phyloP scores from a whole-genome alignment of 2,113 vertebrate genomes.

The Butorides virescens region DNA sequence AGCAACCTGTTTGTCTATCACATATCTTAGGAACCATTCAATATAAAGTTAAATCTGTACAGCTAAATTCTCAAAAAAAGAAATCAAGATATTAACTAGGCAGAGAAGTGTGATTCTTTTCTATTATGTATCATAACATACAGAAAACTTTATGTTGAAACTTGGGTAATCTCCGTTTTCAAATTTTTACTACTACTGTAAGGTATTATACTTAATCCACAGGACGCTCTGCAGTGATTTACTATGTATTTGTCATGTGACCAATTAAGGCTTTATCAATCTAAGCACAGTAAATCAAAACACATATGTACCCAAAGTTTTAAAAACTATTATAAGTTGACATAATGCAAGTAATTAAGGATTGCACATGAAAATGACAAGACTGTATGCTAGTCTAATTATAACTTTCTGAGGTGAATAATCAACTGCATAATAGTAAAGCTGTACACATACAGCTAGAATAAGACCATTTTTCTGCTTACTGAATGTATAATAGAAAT shows the following conservation, averaged over 20 bases:
- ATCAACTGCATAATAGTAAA: not conserved
- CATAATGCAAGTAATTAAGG: not conserved
- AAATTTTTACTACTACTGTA: not conserved
- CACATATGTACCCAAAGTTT: fast-evolving
- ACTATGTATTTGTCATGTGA: not conserved
- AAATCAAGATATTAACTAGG: not conserved
- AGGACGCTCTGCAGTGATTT: not conserved
- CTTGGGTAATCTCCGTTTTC: not conserved
- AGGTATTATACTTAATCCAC: not conserved
- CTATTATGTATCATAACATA: not conserved
- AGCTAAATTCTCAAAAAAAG: not conserved
- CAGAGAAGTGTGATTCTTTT: not conserved
- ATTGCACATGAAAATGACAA: not conserved
- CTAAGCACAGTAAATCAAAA: not conserved
- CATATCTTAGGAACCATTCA: not conserved
- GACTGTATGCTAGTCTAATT: not conserved
- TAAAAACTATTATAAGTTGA: not conserved
- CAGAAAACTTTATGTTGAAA: not conserved
- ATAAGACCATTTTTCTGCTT: not conserved
- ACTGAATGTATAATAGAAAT: not conserved
- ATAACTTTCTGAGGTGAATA: not conserved
- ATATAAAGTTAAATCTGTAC: not conserved
- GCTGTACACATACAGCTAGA: not conserved
- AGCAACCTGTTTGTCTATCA: not conserved
- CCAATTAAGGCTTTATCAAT: not conserved